Evolutionary conservation across 2,113 vertebrate genomes (phyloP), one percentile per base, ranked within the genome.

Genomic region (Cynocephalus volans): DNA sequence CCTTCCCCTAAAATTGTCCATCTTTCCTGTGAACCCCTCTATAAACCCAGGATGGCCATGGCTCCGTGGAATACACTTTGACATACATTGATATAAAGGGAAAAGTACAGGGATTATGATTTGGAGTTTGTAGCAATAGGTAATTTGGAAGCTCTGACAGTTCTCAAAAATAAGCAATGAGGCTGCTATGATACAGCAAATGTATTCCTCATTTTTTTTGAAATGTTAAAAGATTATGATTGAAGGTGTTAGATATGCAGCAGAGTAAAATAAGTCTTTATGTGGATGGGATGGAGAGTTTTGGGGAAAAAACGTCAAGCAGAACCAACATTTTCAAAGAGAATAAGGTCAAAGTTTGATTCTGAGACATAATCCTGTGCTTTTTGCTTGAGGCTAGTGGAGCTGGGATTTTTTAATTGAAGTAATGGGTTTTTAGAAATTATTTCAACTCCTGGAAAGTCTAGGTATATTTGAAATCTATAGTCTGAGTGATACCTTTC

Each of bases 351-450:
- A 33, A 28, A 75, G 58, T 85, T 88, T 88, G 64, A 91, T n/a
- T 41, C 41, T 65, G 45, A 80, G 17, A 77, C 18, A 19, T 24
- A 93, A 50, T 52, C 41, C 28, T 92, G 1, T 81, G 62, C 9
- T 60, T 89, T 45, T 45, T 45, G 28, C 58, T 60, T 67, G 67
- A 93, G 33, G 28, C 31, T 82, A 58, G 11, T 64, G 11, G 36
- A 82, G 18, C 13, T 28, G 14, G 45, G 75, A 33, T 52, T 85
- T 95, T 79, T 36, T 69, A 90, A 67, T 73, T 79, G n/a, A 96
- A 93, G 88, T 80, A 86, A 67, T 86, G n/a, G 5, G 17, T 73
- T 88, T 92, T 83, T 33, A 48, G 70, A 93, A 64, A 48, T 64
- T 56, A 67, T 69, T 84, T 90, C 8, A 65, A 36, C 52, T 60